Evolutionary conservation across 2,797 vertebrate species (phyloP), one percentile per base, ranked within the genome.

Genomic region (Graptemys geographica): DNA sequence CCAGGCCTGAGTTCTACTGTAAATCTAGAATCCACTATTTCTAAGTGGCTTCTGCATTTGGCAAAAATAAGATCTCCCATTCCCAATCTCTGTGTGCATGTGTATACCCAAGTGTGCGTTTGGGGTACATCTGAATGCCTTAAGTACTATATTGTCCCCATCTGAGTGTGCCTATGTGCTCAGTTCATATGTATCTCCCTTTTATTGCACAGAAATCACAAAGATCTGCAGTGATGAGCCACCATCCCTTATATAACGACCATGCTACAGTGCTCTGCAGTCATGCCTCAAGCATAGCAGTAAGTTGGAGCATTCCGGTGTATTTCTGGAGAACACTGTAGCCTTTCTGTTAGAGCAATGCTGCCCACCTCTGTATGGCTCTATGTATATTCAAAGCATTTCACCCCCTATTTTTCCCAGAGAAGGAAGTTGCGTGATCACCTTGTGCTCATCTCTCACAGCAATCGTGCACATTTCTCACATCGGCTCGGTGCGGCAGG

Each of bases 401-500:
- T 69, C 41, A 47, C 47, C 53, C 37, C 49, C 52, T 37, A 6
- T 57, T 52, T 44, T 16, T 41, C 56, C 23, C 44, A 28, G 62
- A 31, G 57, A 55, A 85, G 55, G 82, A 89, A 74, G 49, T 41
- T 47, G 28, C 56, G 28, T 33, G 47, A 11, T 79, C 12, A 31
- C 84, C 41, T n/a, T 25, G 13, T 41, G 51, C 86, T 23, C 33
- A n/a, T 25, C 52, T 81, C 27, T 27, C 6, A 25, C 47, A 27
- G 19, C 11, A 23, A 81, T 76, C 25, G 9, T 8, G 31, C 83
- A 53, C 28, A 41, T 53, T 47, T 51, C 23, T 85, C 31, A 74
- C 19, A 47, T 87, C 87, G 84, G 83, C 78, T 88, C 84, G 56
- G 92, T 88, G 84, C 88, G 81, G 92, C 95, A 97, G 97, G 97